Percentiles rank a stretch among this genome's conserved stretches.
Evolutionary conservation across 2,888 invertebrate species (phyloP).

Genomic region (Thecophora atra): DNA sequence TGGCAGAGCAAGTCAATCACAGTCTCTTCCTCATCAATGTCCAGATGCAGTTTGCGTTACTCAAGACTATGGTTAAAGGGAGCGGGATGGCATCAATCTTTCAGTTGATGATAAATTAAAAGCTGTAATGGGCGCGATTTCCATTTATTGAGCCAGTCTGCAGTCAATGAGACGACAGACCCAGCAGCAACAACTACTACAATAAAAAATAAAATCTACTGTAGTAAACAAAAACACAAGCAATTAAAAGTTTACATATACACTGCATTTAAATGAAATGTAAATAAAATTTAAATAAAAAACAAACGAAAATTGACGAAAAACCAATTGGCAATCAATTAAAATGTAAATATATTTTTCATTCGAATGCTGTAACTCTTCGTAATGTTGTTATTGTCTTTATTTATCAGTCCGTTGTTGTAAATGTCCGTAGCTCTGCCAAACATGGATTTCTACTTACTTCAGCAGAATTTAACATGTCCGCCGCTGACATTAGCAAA

Average conservation of each 20-base stretch:
- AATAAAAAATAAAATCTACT: background rate
- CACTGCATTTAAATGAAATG: background rate
- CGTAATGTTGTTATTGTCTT: conserved; percentile 28
- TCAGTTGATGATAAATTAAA: no score
- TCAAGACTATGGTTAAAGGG: no score
- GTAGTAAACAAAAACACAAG: background rate
- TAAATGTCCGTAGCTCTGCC: conserved; percentile 14
- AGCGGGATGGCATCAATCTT: no score
- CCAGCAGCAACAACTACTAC: conserved; percentile 12
- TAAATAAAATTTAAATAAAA: conserved; percentile 6
- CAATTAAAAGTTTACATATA: background rate
- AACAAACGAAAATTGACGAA: conserved; percentile 8
- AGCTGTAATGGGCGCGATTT: no score
- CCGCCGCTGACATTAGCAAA: conserved; percentile 36
- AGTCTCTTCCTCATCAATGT: no score
- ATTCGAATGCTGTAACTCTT: no score
- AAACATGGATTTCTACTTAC: conserved; percentile 46
- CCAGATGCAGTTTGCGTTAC: no score
- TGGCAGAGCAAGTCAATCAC: no score
- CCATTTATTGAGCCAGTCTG: no score
- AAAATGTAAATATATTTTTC: conserved; percentile 35
- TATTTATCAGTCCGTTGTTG: conserved; percentile 31
- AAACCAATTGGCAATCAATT: conserved; percentile 41
- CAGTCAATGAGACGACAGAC: conserved; percentile 1
- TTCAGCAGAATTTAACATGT: conserved; percentile 42